Percentiles rank a stretch among this genome's conserved stretches.
Evolutionary conservation across 2,113 vertebrate genomes (phyloP).

Genomic region (Leptodactylus fuscus): DNA sequence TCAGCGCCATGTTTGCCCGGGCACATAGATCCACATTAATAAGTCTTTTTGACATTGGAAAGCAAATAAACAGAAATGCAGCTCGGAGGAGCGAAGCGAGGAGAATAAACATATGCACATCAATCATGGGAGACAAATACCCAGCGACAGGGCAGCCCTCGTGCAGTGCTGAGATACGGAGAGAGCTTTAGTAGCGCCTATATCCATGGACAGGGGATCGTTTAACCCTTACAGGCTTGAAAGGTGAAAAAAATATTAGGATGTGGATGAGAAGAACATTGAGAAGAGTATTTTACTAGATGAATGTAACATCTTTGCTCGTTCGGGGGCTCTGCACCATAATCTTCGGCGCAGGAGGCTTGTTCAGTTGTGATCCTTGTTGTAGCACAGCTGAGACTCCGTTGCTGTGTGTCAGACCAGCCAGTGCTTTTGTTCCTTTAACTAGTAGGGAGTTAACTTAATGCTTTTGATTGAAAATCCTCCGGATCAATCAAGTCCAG

Average conservation of each 20-base stretch:
- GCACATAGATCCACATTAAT: conserved; percentile 41
- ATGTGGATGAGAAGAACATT: not conserved
- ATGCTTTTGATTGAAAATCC: too few species aligned
- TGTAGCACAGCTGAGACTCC: too few species aligned
- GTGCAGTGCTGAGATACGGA: conserved; percentile 15
- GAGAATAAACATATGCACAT: conserved; percentile 47
- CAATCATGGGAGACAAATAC: conserved; percentile 40
- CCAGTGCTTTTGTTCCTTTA: too few species aligned
- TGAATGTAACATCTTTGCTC: too few species aligned
- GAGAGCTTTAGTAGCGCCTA: not conserved
- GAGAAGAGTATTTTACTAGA: too few species aligned
- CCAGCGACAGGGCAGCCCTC: conserved; percentile 11
- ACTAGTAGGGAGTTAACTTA: too few species aligned
- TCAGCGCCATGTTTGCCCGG: conserved; percentile 21
- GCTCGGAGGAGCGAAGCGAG: conserved; percentile 29
- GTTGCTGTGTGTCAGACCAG: too few species aligned
- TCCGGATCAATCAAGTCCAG: too few species aligned
- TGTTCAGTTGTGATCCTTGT: too few species aligned
- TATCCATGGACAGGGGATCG: not conserved
- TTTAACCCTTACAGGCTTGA: not conserved
- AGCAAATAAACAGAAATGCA: conserved; percentile 54
- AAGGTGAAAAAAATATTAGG: not conserved
- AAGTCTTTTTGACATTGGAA: conserved; percentile 45
- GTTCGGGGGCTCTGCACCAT: too few species aligned
- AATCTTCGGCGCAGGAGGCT: too few species aligned